Percentiles rank a stretch among this genome's conserved stretches.
These are phyloP conservation scores for Semicossyphus pulcher DNA, from an alignment of 2,113 vertebrate genomes.

Conservation along the genomic window DNA sequence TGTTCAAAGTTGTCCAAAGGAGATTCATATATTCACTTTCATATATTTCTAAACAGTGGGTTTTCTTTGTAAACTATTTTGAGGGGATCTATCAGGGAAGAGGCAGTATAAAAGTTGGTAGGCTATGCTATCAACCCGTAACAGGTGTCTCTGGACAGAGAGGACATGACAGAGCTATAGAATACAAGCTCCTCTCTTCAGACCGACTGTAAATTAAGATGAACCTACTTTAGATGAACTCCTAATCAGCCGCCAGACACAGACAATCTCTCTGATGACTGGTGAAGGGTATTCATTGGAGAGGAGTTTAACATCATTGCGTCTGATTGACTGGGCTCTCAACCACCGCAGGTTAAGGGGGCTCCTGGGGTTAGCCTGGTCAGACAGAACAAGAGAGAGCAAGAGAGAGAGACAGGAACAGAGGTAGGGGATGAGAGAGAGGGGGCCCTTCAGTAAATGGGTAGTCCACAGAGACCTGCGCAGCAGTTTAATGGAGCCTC, in stretches of 20 bases:
- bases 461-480: slow-evolving; percentile 66
- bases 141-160: slow-evolving; percentile 28
- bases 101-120: not conserved
- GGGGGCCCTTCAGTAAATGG: slow-evolving; percentile 64
- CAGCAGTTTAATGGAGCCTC: slow-evolving; percentile 77
- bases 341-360: slow-evolving; percentile 76
- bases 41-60: not conserved
- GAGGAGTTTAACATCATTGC: slow-evolving; percentile 77
- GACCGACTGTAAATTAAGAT: slow-evolving; percentile 51
- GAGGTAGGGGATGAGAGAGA: slow-evolving; percentile 35
- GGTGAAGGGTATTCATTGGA: slow-evolving; percentile 73
- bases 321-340: slow-evolving; percentile 78
- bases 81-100: not conserved
- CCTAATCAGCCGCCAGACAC: slow-evolving; percentile 61
- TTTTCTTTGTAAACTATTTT: not conserved
- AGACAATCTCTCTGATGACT: slow-evolving; percentile 52
- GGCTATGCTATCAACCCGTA: slow-evolving; percentile 11
- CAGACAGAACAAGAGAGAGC: slow-evolving; percentile 66
- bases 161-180: slow-evolving; percentile 10
- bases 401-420: slow-evolving; percentile 35
- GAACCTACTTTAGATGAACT: slow-evolving; percentile 54
- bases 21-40: not conserved
- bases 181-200: slow-evolving; percentile 25
- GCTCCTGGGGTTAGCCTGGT: slow-evolving; percentile 77
- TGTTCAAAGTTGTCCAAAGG: not conserved